These are phyloP conservation scores for Drosophila borborema DNA, from an alignment of 2,888 invertebrate genomes.

Conservation along the genomic window DNA sequence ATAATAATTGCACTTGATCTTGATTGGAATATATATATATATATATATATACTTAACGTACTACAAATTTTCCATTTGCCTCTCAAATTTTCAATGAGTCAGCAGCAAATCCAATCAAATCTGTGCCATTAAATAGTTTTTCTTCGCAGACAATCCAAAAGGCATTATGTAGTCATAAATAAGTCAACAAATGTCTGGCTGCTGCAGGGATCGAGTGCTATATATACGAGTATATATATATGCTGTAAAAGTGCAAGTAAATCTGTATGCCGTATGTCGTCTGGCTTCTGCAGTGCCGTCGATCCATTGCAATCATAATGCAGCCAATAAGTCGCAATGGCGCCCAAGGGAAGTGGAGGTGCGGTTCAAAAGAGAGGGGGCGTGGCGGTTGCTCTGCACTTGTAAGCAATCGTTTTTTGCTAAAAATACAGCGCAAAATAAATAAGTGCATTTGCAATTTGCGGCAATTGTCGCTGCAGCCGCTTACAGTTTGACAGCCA, in stretches of 20 bases:
- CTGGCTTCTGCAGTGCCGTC: slow-evolving; percentile 22
- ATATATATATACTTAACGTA: neutral
- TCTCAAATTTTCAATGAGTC: slow-evolving; percentile 29
- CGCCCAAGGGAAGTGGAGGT: slow-evolving; percentile 21
- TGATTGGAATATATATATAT: neutral
- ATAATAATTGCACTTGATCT: slow-evolving; percentile 14
- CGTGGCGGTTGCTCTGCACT: slow-evolving; percentile 37
- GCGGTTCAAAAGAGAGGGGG: neutral
- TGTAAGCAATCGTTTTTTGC: slow-evolving; percentile 72
- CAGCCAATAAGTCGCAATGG: slow-evolving; percentile 56
- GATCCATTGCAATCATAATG: slow-evolving; percentile 52
- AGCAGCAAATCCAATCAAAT: slow-evolving; percentile 23
- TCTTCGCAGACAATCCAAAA: slow-evolving; percentile 18
- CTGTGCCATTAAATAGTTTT: slow-evolving; percentile 37
- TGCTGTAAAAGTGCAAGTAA: neutral
- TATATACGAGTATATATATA: neutral
- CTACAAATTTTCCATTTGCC: too few species aligned
- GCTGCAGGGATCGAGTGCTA: neutral
- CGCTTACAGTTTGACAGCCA: slow-evolving; percentile 37
- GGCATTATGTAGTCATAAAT: slow-evolving; percentile 41
- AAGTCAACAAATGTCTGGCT: slow-evolving; percentile 41
- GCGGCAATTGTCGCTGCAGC: slow-evolving; percentile 69
- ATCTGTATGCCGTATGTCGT: slow-evolving; percentile 18
- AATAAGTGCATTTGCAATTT: slow-evolving; percentile 68
- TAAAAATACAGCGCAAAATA: slow-evolving; percentile 48